Base-by-base conservation (phyloP, 2,113 vertebrate genomes). In the Syrrhaptes paradoxus region DNA sequence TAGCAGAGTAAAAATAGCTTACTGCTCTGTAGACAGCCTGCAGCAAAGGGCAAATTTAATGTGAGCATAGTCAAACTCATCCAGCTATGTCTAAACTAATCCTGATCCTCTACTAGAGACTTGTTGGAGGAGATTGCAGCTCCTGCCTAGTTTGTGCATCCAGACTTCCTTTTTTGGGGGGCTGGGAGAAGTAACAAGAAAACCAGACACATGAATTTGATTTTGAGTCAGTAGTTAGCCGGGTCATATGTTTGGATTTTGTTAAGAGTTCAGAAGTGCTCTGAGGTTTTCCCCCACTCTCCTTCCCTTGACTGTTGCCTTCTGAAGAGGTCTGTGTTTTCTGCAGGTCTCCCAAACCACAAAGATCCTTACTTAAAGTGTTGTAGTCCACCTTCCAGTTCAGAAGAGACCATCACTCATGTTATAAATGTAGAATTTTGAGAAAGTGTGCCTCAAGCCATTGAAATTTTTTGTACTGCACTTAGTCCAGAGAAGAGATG, bases 1-100 rank as follows among this genome's bases (percentile, higher is more conserved):
- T 17, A 82, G 21, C 15, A 70, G 51, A 68, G 10, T 55, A 66
- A 95, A 88, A 90, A 70, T 54, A 83, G 32, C 38, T 81, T 61
- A 38, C 17, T 10, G 4, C 2, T 87, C 25, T 55, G 8, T 17
- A 81, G 68, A 59, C 41, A 84, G 59, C 55, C 80, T 63, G 52
- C 84, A 55, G 65, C 61, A 92, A 77, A 92, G 52, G 65, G 48
- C 34, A 88, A 41, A 67, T 86, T 43, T 84, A 70, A 81, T 28
- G 31, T 46, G 13, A 81, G 10, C 52, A 29, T 43, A 61, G 52
- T n/a, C 62, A 66, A 46, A 84, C 7, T 46, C 38, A 78, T 63
- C 57, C 7, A 57, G 45, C 54, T 90, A 71, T 70, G 58, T 77
- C 36, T 93, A 58, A 95, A 90, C 32, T 71, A 85, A 78, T 89